A percentile compares a stretch with the other conserved stretches of the same genome.
phyloP scores from a whole-genome alignment of 2,888 invertebrate genomes.

The Erebia epiphron region DNA sequence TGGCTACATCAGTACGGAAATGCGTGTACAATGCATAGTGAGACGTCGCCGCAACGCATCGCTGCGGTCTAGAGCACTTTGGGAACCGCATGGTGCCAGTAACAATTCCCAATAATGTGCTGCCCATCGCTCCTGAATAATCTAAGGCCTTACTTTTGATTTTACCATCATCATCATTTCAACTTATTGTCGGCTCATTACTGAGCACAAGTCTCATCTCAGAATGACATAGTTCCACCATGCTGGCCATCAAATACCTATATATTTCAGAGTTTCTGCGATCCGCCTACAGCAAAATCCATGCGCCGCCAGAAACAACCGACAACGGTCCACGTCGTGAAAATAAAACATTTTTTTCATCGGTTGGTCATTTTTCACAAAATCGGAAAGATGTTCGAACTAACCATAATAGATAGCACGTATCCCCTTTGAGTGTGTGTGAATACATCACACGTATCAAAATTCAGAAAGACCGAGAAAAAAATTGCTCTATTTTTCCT shows the following conservation, averaged over 20 bases:
- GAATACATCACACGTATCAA: background rate
- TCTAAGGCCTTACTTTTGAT: conserved; percentile 1
- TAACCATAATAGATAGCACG: background rate
- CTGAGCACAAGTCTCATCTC: too few species aligned
- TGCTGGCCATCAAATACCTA: too few species aligned
- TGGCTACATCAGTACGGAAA: conserved; percentile 32
- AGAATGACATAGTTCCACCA: too few species aligned
- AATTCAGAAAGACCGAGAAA: background rate
- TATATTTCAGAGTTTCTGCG: too few species aligned
- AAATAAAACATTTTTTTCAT: background rate
- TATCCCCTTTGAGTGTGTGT: too few species aligned
- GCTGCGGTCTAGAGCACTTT: conserved; percentile 61
- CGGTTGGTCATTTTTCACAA: background rate
- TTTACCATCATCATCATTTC: background rate
- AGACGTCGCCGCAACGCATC: conserved; percentile 51
- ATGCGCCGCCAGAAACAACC: background rate
- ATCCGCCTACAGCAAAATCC: too few species aligned
- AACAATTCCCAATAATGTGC: conserved; percentile 50
- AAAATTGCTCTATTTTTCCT: background rate
- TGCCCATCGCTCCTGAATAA: conserved; percentile 11
- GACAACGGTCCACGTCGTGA: background rate
- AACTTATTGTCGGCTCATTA: too few species aligned
- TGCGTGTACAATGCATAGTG: conserved; percentile 35
- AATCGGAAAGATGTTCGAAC: conserved; percentile 1
- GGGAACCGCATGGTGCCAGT: conserved; percentile 50